phyloP scores from a whole-genome alignment of 2,797 vertebrate species.

The Philypnodon macrostomus region DNA sequence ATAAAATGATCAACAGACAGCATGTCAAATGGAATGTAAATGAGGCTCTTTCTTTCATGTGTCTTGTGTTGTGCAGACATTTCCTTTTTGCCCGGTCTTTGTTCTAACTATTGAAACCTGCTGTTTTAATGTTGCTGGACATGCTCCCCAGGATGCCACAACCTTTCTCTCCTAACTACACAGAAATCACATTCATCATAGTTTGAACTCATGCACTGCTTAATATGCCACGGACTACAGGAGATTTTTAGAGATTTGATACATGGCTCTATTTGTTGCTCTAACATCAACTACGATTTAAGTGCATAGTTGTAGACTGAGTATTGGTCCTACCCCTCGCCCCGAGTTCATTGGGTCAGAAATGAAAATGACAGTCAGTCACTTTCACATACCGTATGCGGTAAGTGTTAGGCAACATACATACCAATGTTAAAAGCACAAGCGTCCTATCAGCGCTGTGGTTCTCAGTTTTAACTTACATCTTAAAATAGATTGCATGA shows the following conservation, averaged over 20 bases:
- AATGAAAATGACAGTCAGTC: slow-evolving; percentile 50
- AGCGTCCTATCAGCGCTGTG: slow-evolving; percentile 13
- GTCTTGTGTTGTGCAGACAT: slow-evolving; percentile 85
- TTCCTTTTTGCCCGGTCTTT: slow-evolving; percentile 69
- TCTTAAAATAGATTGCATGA: slow-evolving; percentile 8
- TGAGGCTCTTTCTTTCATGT: slow-evolving; percentile 89
- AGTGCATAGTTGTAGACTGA: no score
- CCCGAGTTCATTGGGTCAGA: slow-evolving; percentile 43
- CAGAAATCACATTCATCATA: slow-evolving; percentile 89
- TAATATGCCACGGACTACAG: slow-evolving; percentile 80
- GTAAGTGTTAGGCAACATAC: slow-evolving; percentile 23
- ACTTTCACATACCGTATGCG: slow-evolving; percentile 62
- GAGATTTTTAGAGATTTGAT: slow-evolving; percentile 72
- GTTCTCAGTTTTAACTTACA: slow-evolving; percentile 2
- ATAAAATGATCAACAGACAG: slow-evolving; percentile 86
- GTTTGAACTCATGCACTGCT: slow-evolving; percentile 81
- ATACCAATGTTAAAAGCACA: slow-evolving; percentile 18
- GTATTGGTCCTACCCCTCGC: slow-evolving; percentile 25
- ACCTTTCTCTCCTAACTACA: slow-evolving; percentile 81
- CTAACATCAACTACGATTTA: no score
- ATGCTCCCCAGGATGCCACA: slow-evolving; percentile 85
- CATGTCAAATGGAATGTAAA: slow-evolving; percentile 95
- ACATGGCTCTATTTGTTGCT: not conserved
- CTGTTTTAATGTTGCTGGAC: slow-evolving; percentile 93
- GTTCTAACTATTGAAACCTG: slow-evolving; percentile 89